Evolutionary conservation across 2,113 vertebrate species (phyloP).

Genomic region (Geococcyx californianus): DNA sequence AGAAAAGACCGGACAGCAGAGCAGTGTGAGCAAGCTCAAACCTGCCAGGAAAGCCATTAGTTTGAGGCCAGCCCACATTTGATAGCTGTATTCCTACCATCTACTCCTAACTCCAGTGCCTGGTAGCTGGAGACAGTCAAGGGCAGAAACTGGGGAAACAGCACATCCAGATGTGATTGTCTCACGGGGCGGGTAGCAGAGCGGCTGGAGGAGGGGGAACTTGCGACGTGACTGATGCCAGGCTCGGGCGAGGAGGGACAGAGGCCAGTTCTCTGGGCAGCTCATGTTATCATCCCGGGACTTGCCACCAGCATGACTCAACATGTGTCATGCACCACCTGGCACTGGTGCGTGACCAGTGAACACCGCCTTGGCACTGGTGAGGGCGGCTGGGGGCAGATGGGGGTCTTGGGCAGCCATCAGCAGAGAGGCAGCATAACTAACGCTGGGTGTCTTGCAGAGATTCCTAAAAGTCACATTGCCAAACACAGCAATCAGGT

Average conservation of each 20-base stretch:
- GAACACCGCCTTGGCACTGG: not conserved
- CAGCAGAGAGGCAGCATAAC: not conserved
- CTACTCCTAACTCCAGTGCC: accelerated
- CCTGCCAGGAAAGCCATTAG: not conserved
- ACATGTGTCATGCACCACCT: not conserved
- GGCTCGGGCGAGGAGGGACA: not conserved
- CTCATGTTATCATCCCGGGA: not conserved
- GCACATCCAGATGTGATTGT: not conserved
- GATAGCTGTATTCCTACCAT: not conserved
- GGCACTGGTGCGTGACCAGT: not conserved
- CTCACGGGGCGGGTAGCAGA: accelerated
- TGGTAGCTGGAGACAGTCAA: not conserved
- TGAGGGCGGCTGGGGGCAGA: not conserved
- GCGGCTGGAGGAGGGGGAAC: not conserved
- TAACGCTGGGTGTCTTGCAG: accelerated
- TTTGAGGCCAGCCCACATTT: not conserved
- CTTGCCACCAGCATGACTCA: not conserved
- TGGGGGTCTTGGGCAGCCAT: not conserved
- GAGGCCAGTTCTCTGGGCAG: not conserved
- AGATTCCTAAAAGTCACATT: not conserved
- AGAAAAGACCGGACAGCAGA: not conserved
- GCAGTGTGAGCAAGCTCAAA: accelerated
- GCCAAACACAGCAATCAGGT: not conserved
- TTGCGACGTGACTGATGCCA: not conserved
- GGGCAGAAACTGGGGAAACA: not conserved